Evolutionary conservation across 2,888 invertebrate species (phyloP), one percentile per base, ranked within the genome.

Genomic region (Deroplatys truncata): DNA sequence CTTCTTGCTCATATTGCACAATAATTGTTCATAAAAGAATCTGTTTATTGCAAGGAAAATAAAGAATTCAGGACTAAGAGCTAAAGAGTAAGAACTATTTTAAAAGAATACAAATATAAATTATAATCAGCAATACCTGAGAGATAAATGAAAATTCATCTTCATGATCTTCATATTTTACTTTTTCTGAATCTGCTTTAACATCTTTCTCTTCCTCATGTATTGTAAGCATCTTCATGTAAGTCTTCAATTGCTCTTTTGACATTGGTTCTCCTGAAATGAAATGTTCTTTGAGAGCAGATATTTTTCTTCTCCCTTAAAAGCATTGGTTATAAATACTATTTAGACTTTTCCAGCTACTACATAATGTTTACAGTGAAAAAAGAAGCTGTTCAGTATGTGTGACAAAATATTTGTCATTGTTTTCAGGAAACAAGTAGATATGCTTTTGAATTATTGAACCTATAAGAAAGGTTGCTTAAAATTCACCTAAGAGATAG

Each of bases 241-340:
- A 92, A 28, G 90, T 91, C n/a, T 91, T 88, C 9, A 91, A 92
- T 90, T 93, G 92, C 89, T 92, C 90, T 28, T 85, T 8, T 20
- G 90, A 91, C 29, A 92, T 90, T 4, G 92, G 91, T 83, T 92
- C 92, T 82, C 92, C 92, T 92, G 86, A 82, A 88, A 86, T 82
- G 31, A 85, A 90, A 82, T 28, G 31, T 82, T 43, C 43, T 43
- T 10, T 13, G 43, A 43, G 43, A 43, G 13, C 43, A 10, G 13
- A 13, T 43, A 13, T 43, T 13, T 43, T 43, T 13, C 13, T 43
- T 43, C 43, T 43, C 43, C 2, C 43, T 35, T 43, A 43, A 13
- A 43, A 43, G 1, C 13, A 13, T 7, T 43, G 2, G 43, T 43
- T 43, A 43, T 43, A 13, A 43, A 43, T 43, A 7, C 13, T 43